Evolutionary conservation across 1,140 invertebrate genomes (phyloP).

Genomic region (Fopius arisanus): DNA sequence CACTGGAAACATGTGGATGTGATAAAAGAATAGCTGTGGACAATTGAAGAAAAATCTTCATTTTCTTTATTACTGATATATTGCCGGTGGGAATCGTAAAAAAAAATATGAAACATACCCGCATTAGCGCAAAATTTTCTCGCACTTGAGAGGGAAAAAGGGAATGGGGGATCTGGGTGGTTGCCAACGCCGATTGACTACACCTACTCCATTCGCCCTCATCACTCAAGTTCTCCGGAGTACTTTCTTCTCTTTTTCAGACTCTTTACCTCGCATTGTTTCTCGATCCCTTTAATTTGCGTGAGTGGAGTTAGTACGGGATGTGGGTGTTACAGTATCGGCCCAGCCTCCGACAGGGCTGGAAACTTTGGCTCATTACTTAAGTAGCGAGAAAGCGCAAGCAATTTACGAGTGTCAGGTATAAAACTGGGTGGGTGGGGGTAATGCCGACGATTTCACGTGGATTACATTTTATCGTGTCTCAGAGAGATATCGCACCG

Average conservation of each 20-base stretch:
- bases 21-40: not conserved
- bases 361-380: constrained; percentile 38
- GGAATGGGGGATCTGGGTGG: constrained; percentile 9
- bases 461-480: constrained; percentile 26
- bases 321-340: constrained; percentile 13
- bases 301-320: constrained; percentile 25
- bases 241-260: not conserved
- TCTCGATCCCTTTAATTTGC: constrained; percentile 36
- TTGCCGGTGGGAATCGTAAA: not conserved
- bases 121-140: not conserved
- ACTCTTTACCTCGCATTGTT: constrained; percentile 30
- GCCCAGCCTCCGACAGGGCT: not conserved
- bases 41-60: not conserved
- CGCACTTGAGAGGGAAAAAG: not conserved
- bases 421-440: constrained; percentile 18
- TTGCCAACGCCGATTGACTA: constrained; percentile 13
- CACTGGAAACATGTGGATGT: constrained; percentile 26
- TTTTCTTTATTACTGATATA: constrained; percentile 15
- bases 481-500: constrained; percentile 12
- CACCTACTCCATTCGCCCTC: not conserved
- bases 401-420: constrained; percentile 26
- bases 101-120: not conserved
- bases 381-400: constrained; percentile 35
- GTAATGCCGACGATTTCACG: constrained; percentile 16
- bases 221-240: not conserved